Base-by-base conservation (phyloP, 2,113 vertebrate species). In the Zeus faber region DNA sequence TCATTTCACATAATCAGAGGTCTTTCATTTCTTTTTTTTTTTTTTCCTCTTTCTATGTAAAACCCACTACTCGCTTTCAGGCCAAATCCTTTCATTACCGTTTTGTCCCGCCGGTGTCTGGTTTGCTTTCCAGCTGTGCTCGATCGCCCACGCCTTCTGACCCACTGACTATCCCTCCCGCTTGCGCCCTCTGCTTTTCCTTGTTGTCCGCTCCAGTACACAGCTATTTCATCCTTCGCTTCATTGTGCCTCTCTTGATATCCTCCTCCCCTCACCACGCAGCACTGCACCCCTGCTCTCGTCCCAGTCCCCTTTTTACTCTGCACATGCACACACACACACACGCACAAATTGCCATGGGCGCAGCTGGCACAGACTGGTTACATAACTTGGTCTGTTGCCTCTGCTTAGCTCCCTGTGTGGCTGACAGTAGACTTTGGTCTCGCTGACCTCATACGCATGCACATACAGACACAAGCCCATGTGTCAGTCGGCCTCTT, bases 311-410 rank as follows among this genome's bases (percentile, higher is more conserved):
- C n/a, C n/a, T n/a, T n/a, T n/a, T n/a, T n/a, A n/a, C n/a, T n/a
- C n/a, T n/a, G n/a, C n/a, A n/a, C n/a, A n/a, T n/a, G n/a, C n/a
- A n/a, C n/a, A n/a, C n/a, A n/a, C 21, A 24, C 13, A 7, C 25
- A 49, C 25, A 14, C 23, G 17, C 1, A 33, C 39, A 23, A 70
- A 52, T 58, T 72, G 73, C 82, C 76, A 82, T 56, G 73, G 75
- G 79, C 77, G 6, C 79, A 84, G 76, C 81, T 81, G 72, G 75
- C 74, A 81, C 71, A 82, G 81, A 83, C 74, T 74, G 49, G 67
- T 84, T 85, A 80, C 65, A 79, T 84, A 85, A 87, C 63, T 53
- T 75, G 67, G 66, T 81, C 71, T 82, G 72, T 59, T 62, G 76
- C 68, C 69, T 79, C 76, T 67, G 66, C 65, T 70, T 9, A 54